Base-by-base conservation (phyloP, 2,113 vertebrate genomes). In the Chionomys nivalis region DNA sequence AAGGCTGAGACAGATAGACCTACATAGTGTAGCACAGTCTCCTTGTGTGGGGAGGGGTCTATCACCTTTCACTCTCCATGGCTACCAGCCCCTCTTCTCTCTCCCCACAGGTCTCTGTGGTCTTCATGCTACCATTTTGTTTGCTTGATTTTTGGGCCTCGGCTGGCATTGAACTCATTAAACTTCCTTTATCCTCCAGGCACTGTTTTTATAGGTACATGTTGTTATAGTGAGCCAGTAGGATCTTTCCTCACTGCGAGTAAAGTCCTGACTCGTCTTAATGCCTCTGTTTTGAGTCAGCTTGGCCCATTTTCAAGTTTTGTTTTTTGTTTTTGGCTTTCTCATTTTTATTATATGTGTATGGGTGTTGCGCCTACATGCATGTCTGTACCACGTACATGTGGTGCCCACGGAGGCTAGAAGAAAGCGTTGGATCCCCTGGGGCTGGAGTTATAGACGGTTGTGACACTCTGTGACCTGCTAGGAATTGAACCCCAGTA, bases 31-130 rank as follows among this genome's bases (percentile, higher is more conserved):
- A 47, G 24, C 58, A 12, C 8, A 63, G 36, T 70, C 82, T 76
- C 55, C 95, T 93, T 85, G 6, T 90, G 44, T 44, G 52, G 76
- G 47, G 89, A 90, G 86, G 65, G 86, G 65, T 86, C 49, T 85
- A 17, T 39, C 26, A n/a, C 26, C 85, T 95, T 23, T 77, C n/a
- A 91, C 7, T 58, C 31, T 90, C 11, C 47, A 44, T 7, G 13
- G 39, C 81, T 9, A 19, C 70, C 55, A 66, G 36, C 24, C 81
- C 31, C 73, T 85, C 70, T 92, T 77, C 39, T 94, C 39, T 61
- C 17, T 85, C 76, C 82, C 89, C 23, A 81, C 23, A 87, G 28
- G 39, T 81, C 70, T 93, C 13, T 72, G 6, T 55, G 49, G 36
- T 65, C 91, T 21, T 87, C 39, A 87, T 92, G 75, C 55, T 90